Percentiles rank a stretch among this genome's conserved stretches.
These are phyloP conservation scores for Microplitis demolitor DNA, from an alignment of 1,140 invertebrate species.

Conservation along the genomic window DNA sequence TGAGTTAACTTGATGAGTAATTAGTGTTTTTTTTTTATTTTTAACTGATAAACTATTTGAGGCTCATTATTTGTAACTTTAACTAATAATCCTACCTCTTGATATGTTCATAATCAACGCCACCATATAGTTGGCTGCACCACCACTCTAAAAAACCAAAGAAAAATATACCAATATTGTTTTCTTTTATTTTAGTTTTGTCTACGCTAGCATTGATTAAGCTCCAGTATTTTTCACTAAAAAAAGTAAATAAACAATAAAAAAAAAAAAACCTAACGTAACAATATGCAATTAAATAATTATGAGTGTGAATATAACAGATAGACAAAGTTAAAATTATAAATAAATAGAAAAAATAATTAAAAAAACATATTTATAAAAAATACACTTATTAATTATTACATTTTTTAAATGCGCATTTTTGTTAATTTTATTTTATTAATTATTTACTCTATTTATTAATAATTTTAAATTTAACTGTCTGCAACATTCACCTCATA, in stretches of 20 bases:
- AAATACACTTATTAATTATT: too few relatives aligned
- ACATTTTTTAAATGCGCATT: too few relatives aligned
- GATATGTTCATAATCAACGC: not conserved
- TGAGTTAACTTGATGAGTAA: too few relatives aligned
- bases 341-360: too few relatives aligned
- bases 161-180: slow-evolving; percentile 1
- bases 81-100: slow-evolving; percentile 5
- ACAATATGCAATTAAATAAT: not conserved
- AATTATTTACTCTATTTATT: too few relatives aligned
- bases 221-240: not conserved
- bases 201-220: not conserved
- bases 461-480: too few relatives aligned
- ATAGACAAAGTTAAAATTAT: too few relatives aligned
- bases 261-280: not conserved
- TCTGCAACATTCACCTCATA: too few relatives aligned
- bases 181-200: not conserved
- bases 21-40: too few relatives aligned
- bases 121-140: not conserved
- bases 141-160: slow-evolving; percentile 11
- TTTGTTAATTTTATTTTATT: too few relatives aligned
- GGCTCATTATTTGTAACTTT: not conserved
- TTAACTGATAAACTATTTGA: not conserved
- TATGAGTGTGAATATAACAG: too few relatives aligned
- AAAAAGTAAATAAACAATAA: not conserved
- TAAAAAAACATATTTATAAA: too few relatives aligned